Percentiles rank a stretch among this genome's conserved stretches.
phyloP scores from a whole-genome alignment of 1,140 invertebrate species.

The Drosophila pectinifera region DNA sequence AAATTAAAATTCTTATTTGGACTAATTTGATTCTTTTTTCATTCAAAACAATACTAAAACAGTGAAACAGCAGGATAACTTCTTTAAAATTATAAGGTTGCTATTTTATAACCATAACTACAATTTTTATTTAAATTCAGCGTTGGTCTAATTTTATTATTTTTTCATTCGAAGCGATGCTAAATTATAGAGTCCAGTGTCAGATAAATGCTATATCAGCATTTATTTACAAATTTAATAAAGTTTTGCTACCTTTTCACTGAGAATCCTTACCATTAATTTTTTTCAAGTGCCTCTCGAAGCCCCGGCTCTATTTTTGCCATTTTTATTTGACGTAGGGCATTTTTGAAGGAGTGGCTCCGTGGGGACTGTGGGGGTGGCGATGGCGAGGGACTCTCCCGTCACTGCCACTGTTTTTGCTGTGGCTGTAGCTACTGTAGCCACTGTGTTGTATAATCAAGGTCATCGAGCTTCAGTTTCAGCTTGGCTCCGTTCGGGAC shows the following conservation, averaged over 20 bases:
- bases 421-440: conserved; percentile 8
- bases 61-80: too few species aligned
- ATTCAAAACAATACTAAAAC: too few species aligned
- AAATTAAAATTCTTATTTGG: too few species aligned
- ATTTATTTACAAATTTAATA: not conserved
- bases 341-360: conserved; percentile 37
- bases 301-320: conserved; percentile 58
- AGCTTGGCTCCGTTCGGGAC: conserved; percentile 35
- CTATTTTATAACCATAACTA: too few species aligned
- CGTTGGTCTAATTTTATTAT: too few species aligned
- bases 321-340: conserved; percentile 69
- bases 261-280: not conserved
- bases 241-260: not conserved
- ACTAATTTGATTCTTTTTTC: too few species aligned
- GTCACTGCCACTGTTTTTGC: conserved; percentile 10
- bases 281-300: conserved; percentile 33
- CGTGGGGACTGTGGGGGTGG: conserved; percentile 6
- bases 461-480: conserved; percentile 73
- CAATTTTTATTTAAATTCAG: too few species aligned
- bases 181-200: not conserved
- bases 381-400: not conserved
- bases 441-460: conserved; percentile 75
- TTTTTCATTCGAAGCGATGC: too few species aligned
- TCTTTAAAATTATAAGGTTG: too few species aligned
- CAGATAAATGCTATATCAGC: not conserved